Evolutionary conservation across 2,888 invertebrate genomes (phyloP).

Genomic region (Yponomeuta plumbellus): DNA sequence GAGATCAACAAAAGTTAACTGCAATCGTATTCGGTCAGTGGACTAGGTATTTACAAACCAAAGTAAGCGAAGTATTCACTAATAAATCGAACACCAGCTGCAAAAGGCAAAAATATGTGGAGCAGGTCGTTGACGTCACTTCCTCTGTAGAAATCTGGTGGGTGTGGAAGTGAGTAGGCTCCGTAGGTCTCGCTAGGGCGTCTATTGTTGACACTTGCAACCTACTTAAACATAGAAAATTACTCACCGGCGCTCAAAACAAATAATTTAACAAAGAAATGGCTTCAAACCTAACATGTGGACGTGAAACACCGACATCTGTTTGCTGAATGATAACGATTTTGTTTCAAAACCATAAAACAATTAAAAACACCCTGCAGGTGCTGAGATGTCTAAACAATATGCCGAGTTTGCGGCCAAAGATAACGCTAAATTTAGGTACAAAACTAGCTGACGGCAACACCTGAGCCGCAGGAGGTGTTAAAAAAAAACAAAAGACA

Average conservation of each 20-base stretch:
- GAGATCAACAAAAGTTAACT: too few relatives aligned
- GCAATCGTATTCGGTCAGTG: too few relatives aligned
- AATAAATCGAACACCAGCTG: neutral
- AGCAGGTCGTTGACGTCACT: constrained; percentile 12
- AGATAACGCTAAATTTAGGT: neutral
- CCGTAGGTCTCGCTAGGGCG: neutral
- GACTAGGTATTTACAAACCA: too few relatives aligned
- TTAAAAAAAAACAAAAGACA: neutral
- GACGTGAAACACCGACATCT: neutral
- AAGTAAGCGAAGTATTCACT: too few relatives aligned
- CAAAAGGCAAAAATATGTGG: constrained; percentile 8
- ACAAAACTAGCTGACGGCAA: neutral
- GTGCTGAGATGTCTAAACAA: neutral
- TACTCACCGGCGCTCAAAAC: neutral
- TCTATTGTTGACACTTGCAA: constrained; percentile 3
- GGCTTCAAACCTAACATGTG: neutral
- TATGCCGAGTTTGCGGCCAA: neutral
- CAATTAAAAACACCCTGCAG: neutral
- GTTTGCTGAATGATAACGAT: neutral
- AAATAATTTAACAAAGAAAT: neutral
- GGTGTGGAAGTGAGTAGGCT: neutral
- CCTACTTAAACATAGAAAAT: neutral
- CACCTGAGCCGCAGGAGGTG: constrained; percentile 13
- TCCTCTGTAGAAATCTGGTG: constrained; percentile 10
- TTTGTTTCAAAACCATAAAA: neutral